Base-by-base conservation (phyloP, 1,140 invertebrate species). In the Reticulitermes speratus region DNA sequence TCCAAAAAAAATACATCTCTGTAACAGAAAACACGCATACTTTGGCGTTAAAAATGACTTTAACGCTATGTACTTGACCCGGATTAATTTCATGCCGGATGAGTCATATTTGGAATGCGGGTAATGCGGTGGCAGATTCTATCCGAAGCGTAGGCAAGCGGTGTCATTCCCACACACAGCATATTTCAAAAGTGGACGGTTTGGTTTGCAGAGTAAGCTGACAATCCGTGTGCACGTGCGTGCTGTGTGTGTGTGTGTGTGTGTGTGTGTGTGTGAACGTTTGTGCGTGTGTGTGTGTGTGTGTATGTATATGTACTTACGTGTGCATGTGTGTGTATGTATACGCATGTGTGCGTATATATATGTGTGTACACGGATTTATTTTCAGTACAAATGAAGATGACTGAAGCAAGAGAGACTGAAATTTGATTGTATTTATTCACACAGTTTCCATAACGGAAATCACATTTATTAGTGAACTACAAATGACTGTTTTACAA, bases 11-110 rank as follows among this genome's bases (percentile, higher is more conserved):
- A 48, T 3, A 16, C 19, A 55, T 25, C 65, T 30, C 65, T 16
- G 14, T 30, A n/a, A 25, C 25, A 75, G 65, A 75, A 8, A 6
- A 25, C 16, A 6, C 7, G 65, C 25, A 75, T 75, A n/a, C n/a
- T 75, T 75, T 16, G 7, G 25, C 65, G n/a, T 75, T 75, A 75
- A 30, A 75, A 75, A 75, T 75, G n/a, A 30, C 65, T 75, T 75
- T 25, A 30, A n/a, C n/a, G 25, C 3, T 21, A 21, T 5, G 19
- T 21, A 6, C n/a, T 75, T 30, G 65, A 75, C 65, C 65, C 2
- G n/a, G 65, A 75, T 75, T 75, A 75, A 75, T 75, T 75, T 75
- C n/a, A 75, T 75, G 65, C 25, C 65, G n/a, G 65, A 25, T 75
- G 65, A 75, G 30, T 75, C 65, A 75, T 75, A 75, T 75, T 75